Base-by-base conservation (phyloP, 2,797 vertebrate species). In the Parotocinclus haroldoi region DNA sequence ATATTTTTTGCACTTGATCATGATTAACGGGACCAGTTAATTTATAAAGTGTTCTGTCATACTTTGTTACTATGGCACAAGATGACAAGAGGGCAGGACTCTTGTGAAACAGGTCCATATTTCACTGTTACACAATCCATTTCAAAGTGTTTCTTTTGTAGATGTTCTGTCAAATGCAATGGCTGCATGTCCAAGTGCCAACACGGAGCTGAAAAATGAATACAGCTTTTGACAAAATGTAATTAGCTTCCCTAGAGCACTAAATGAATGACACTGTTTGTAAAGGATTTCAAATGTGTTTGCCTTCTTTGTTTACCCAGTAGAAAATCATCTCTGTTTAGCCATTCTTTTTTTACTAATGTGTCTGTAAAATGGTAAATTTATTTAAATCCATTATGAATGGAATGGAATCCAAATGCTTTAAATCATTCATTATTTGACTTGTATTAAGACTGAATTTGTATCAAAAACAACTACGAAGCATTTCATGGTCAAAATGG, bases 181-280 rank as follows among this genome's bases (percentile, higher is more conserved):
- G 18, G 42, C 46, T 65, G 56, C 27, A 48, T 4, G 1, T 45
- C 14, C 61, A 40, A 10, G 14, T 67, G 52, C 55, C 50, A 67
- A 54, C 8, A 42, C 55, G 54, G 7, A 59, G 57, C 44, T 62
- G 68, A 68, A 27, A 27, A 27, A 27, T 27, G 27, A 27, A 27
- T 2, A 73, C 67, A 67, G 51, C 54, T 65, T 67, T 59, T 49
- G 27, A 62, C 5, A 56, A 54, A 60, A 71, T 42, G 44, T 58
- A 75, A 75, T 77, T 73, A 45, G 39, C 42, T 63, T 73, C 52
- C 58, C 45, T 17, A 51, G 38, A 66, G 53, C 58, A 71, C 63
- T 61, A 79, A 77, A 62, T 71, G 49, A 70, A 61, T 57, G 68
- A n/a, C 45, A 55, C 45, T 71, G 63, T 75, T 72, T 71, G 64